A percentile compares a stretch with the other conserved stretches of the same genome.
Conservation (phyloP, 1,140 invertebrate species). For the Idris sp. region DNA sequence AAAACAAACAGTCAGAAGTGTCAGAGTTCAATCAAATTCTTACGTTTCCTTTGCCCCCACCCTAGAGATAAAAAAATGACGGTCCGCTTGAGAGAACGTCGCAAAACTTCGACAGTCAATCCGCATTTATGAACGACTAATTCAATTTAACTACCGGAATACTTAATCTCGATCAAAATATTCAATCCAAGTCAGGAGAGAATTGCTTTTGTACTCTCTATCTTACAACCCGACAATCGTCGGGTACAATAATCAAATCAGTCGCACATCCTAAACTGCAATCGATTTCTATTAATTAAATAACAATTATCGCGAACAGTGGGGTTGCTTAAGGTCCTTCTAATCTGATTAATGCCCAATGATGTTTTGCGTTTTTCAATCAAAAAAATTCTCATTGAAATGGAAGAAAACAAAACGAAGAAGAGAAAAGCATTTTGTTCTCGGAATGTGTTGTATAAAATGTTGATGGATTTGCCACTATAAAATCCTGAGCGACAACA, state of each 20-base stretch:
- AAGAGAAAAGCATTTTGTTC: too few species aligned
- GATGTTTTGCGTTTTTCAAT: too few species aligned
- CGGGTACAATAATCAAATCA: constrained; percentile 53
- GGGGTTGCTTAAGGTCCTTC: too few species aligned
- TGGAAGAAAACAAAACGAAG: too few species aligned
- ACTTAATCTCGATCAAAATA: constrained; percentile 53
- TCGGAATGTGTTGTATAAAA: too few species aligned
- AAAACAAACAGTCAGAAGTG: constrained; percentile 36
- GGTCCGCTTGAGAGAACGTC: constrained; percentile 21
- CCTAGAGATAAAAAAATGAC: constrained; percentile 37
- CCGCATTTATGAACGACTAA: constrained; percentile 48
- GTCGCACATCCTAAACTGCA: constrained; percentile 33
- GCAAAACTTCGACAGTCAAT: constrained; percentile 46
- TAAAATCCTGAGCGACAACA: too few species aligned
- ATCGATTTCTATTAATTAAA: constrained; percentile 40
- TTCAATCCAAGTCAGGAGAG: constrained; percentile 45
- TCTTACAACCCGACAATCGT: constrained; percentile 49
- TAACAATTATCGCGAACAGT: constrained; percentile 10
- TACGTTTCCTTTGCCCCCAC: not conserved
- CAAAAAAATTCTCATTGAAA: too few species aligned
- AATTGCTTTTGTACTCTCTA: constrained; percentile 53
- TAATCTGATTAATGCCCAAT: too few species aligned
- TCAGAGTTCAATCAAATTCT: too few species aligned
- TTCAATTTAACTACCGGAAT: constrained; percentile 56
- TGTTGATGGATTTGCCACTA: too few species aligned